A percentile compares a stretch with the other conserved stretches of the same genome.
phyloP scores from a whole-genome alignment of 2,888 invertebrate species.

The Melanargia galathea region DNA sequence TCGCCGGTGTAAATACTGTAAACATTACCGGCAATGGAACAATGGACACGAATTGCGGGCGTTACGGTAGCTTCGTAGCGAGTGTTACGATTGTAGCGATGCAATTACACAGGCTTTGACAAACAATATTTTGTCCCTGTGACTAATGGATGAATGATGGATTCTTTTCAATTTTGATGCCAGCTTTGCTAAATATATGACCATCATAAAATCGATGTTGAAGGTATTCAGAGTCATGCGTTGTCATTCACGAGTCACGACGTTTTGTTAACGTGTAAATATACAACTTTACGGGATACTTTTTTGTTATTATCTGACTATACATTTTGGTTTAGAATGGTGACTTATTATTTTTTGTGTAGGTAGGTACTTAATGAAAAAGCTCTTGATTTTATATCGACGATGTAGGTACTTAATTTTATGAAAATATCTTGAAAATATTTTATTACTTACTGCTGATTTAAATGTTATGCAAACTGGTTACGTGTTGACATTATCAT shows the following conservation, averaged over 20 bases:
- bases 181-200: conserved; percentile 74
- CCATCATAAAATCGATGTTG: conserved; percentile 74
- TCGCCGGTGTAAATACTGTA: conserved; percentile 78
- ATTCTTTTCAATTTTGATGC: conserved; percentile 76
- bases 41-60: conserved; percentile 79
- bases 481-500: too few relatives aligned
- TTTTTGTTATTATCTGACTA: conserved; percentile 61
- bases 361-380: conserved; percentile 33
- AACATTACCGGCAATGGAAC: conserved; percentile 74
- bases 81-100: conserved; percentile 78
- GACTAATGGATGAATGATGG: conserved; percentile 81
- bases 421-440: too few relatives aligned
- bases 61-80: conserved; percentile 81
- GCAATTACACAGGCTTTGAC: conserved; percentile 76
- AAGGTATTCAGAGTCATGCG: conserved; percentile 68
- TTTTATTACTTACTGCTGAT: too few relatives aligned
- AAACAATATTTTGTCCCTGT: conserved; percentile 78
- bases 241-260: conserved; percentile 74
- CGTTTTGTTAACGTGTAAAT: conserved; percentile 61
- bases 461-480: too few relatives aligned
- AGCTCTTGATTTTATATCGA: not conserved
- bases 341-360: conserved; percentile 46
- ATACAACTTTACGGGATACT: conserved; percentile 66
- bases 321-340: conserved; percentile 52
- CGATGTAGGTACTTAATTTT: not conserved